A percentile compares a stretch with the other conserved stretches of the same genome.
Conservation (phyloP, 2,113 vertebrate genomes). For the Callionymus lyra region DNA sequence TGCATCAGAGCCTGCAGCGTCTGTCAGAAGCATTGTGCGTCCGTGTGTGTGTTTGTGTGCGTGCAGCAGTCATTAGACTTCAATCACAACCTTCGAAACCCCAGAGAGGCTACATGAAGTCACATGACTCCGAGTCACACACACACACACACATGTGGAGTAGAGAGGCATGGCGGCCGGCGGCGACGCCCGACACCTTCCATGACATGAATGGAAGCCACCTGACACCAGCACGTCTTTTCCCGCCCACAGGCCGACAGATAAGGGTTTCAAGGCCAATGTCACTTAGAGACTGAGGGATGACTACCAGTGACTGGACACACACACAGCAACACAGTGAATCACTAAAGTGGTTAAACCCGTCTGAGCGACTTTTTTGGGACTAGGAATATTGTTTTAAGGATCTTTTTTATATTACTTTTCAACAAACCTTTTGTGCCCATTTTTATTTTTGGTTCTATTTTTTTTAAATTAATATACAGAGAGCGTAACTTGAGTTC, state of each 20-base stretch:
- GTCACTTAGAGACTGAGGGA: constrained; percentile 28
- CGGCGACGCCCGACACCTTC: constrained; percentile 39
- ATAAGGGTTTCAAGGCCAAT: constrained; percentile 35
- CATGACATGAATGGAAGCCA: constrained; percentile 41
- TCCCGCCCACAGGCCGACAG: constrained; percentile 23
- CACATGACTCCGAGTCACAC: constrained; percentile 27
- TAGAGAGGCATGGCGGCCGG: constrained; percentile 35
- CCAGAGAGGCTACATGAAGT: constrained; percentile 28
- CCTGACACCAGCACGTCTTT: constrained; percentile 38
- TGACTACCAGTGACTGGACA: constrained; percentile 10
- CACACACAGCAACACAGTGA: background rate
- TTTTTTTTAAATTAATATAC: too few species aligned
- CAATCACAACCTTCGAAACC: constrained; percentile 21
- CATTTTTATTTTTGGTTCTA: too few species aligned
- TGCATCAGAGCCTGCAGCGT: constrained; percentile 33
- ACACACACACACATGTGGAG: background rate
- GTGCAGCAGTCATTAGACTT: constrained; percentile 37
- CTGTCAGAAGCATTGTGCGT: constrained; percentile 28
- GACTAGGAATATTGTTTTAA: too few species aligned
- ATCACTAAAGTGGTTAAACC: too few species aligned
- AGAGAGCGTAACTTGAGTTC: too few species aligned
- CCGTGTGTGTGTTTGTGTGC: constrained; percentile 1
- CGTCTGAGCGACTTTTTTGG: too few species aligned
- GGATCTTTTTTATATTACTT: too few species aligned
- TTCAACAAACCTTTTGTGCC: too few species aligned